These are phyloP conservation scores for Fragum whitleyi DNA, from an alignment of 2,888 invertebrate species.

Conservation along the genomic window DNA sequence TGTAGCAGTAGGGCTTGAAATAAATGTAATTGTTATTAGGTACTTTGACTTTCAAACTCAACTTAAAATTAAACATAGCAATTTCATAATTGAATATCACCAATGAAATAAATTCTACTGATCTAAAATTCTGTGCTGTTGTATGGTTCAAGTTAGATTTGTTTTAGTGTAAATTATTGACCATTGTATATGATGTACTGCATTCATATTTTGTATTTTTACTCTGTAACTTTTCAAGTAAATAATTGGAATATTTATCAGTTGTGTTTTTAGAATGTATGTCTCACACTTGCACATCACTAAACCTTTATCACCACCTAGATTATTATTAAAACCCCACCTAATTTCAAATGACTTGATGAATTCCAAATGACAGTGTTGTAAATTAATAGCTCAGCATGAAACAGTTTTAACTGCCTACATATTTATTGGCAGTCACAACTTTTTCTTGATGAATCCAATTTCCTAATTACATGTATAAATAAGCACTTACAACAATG, in stretches of 20 bases:
- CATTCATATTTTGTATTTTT: conserved; percentile 4
- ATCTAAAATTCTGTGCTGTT: background rate
- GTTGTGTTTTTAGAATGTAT: background rate
- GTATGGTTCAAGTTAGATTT: background rate
- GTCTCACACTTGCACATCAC: conserved; percentile 1
- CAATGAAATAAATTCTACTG: too few relatives aligned
- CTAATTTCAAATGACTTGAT: background rate
- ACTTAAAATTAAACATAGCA: too few relatives aligned
- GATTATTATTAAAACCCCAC: background rate
- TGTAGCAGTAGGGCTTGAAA: too few relatives aligned
- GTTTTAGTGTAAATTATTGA: conserved; percentile 1
- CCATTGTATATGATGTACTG: background rate
- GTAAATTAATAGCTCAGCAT: too few relatives aligned
- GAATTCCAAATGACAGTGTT: background rate
- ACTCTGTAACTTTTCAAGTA: background rate
- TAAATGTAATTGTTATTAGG: too few relatives aligned
- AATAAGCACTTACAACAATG: too few relatives aligned
- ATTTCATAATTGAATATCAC: too few relatives aligned
- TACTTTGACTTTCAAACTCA: too few relatives aligned
- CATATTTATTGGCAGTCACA: too few relatives aligned
- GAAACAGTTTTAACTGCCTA: too few relatives aligned
- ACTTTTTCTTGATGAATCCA: too few relatives aligned
- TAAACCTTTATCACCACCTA: background rate
- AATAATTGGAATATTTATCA: background rate
- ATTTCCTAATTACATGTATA: too few relatives aligned